A percentile compares a stretch with the other conserved stretches of the same genome.
phyloP scores from a whole-genome alignment of 2,888 invertebrate species.

The Hypena proboscidalis region DNA sequence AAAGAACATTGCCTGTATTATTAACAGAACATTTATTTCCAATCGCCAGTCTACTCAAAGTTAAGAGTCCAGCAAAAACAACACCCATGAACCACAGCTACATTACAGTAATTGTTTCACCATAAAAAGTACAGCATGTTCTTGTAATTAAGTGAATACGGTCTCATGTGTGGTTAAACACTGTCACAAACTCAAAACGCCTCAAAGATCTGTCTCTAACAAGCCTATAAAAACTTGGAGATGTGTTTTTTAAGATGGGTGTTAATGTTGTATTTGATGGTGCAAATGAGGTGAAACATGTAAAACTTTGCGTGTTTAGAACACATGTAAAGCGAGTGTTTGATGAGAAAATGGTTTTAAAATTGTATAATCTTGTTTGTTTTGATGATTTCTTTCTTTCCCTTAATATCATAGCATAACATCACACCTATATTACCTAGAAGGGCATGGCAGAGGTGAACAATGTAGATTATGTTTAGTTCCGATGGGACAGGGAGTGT shows the following conservation, averaged over 20 bases:
- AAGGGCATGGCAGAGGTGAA: too few species aligned
- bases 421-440: too few species aligned
- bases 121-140: slow-evolving; percentile 5
- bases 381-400: too few species aligned
- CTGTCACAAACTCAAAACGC: slow-evolving; percentile 9
- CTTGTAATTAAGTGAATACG: slow-evolving; percentile 20
- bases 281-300: background rate
- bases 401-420: too few species aligned
- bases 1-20: too few species aligned
- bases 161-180: slow-evolving; percentile 22
- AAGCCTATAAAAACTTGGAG: slow-evolving; percentile 25
- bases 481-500: too few species aligned
- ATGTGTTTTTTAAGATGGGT: slow-evolving; percentile 12
- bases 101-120: background rate
- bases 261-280: background rate
- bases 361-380: too few species aligned
- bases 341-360: too few species aligned
- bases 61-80: background rate
- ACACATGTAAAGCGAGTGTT: too few species aligned
- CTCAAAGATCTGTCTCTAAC: slow-evolving; percentile 19
- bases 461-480: too few species aligned
- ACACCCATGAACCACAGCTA: background rate
- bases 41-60: too few species aligned
- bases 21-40: background rate
- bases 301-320: background rate